A percentile compares a stretch with the other conserved stretches of the same genome.
Evolutionary conservation across 2,113 vertebrate species (phyloP).

Genomic region (Stercorarius parasiticus): DNA sequence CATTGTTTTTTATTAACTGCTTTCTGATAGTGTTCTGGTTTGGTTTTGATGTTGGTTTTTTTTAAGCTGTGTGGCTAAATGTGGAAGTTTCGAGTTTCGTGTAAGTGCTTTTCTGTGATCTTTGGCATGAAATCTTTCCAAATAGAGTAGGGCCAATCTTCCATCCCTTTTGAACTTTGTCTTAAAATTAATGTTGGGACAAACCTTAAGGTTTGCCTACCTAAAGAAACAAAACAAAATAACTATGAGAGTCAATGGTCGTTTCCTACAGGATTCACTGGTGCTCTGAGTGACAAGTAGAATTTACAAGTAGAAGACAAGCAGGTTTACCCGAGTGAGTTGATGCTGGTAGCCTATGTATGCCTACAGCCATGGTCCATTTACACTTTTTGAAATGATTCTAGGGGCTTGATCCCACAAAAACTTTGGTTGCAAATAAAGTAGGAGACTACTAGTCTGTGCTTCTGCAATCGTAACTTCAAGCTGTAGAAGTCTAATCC

Average conservation of each 20-base stretch:
- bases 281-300: neutral
- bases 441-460: neutral
- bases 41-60: neutral
- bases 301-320: neutral
- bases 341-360: neutral
- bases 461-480: neutral
- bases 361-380: neutral
- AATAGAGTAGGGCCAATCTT: neutral
- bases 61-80: neutral
- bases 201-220: neutral
- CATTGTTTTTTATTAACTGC: neutral
- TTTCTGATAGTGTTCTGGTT: neutral
- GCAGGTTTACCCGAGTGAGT: neutral
- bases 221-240: neutral
- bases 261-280: neutral
- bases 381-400: neutral
- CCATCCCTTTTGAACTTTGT: neutral
- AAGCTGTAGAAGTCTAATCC: neutral
- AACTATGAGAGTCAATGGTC: accelerated
- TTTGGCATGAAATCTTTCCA: neutral
- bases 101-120: neutral
- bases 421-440: neutral
- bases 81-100: neutral
- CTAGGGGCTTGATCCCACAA: neutral
- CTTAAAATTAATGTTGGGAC: neutral